Evolutionary conservation across 2,888 invertebrate species (phyloP), one percentile per base, ranked within the genome.

Genomic region (Pycnomerus fuliginosus): DNA sequence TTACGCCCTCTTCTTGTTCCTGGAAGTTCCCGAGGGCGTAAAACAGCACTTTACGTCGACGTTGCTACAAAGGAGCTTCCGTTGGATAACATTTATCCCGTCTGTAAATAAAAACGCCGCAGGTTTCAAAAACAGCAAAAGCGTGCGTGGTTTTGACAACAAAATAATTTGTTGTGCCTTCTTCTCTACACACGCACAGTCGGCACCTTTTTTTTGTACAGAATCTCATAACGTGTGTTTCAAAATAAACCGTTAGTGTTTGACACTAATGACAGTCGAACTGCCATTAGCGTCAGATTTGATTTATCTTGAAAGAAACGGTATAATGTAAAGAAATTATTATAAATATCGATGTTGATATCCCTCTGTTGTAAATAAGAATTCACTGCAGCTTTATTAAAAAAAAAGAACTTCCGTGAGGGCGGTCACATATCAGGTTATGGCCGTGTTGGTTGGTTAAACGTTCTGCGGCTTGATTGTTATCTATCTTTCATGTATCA

Each of bases 401-500:
- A 29, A 14, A 44, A 33, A 39, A 43, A 23, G 35, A 44, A 43
- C 50, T 45, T 44, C 29, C 10, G 39, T 37, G 40, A 37, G 49
- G 29, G 45, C 32, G 64, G 64, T 62, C 64, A 66, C 64, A 65
- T 66, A 66, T 66, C 64, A 64, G 56, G 58, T 52, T 48, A 55
- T 59, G 60, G 58, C 59, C 60, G 41, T 37, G 44, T 30, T 47
- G 53, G 36, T 55, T 53, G 45, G 46, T 16, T 37, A 40, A 22
- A 49, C 37, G 44, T 53, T 55, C 50, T 53, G 63, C 57, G 60
- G 65, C 66, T 65, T 61, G 58, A 56, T 58, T 67, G 64, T 67
- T 67, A 63, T 60, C 58, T 60, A 60, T 60, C 53, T 56, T 63
- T 57, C 63, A 68, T 70, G 69, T 70, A 70, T 68, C 60, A 69